Evolutionary conservation across 2,888 invertebrate species (phyloP).

Genomic region (Sussaba pulchella): DNA sequence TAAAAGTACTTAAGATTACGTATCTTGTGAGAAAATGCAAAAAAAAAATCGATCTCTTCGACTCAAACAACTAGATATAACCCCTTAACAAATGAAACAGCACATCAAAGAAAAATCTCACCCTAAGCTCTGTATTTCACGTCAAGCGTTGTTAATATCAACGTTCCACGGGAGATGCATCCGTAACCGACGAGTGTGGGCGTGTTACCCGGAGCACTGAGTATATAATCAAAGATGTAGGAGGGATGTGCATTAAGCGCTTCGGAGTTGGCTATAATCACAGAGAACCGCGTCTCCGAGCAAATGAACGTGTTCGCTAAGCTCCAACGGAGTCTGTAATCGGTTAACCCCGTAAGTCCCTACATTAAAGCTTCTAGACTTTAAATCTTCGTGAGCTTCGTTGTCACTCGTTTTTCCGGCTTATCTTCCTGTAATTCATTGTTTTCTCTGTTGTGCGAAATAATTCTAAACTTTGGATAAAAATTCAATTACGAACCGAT

Average conservation of each 20-base stretch:
- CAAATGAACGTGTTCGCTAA: conserved; percentile 28
- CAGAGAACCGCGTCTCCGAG: neutral
- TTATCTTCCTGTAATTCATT: neutral
- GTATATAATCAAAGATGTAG: conserved; percentile 12
- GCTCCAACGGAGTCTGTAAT: conserved; percentile 32
- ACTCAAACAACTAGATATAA: no score
- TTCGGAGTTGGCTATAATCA: conserved; percentile 26
- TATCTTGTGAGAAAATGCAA: no score
- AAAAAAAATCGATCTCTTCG: no score
- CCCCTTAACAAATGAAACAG: no score
- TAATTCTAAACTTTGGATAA: no score
- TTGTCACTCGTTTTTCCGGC: neutral
- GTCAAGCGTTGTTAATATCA: neutral
- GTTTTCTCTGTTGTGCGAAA: neutral
- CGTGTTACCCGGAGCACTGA: neutral
- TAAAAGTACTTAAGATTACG: no score
- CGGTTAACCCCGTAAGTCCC: conserved; percentile 17
- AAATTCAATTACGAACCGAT: no score
- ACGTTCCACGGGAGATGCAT: neutral
- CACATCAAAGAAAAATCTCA: no score
- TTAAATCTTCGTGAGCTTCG: conserved; percentile 35
- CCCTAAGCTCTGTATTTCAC: neutral
- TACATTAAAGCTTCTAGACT: conserved; percentile 22
- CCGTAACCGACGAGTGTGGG: neutral
- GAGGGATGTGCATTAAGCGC: conserved; percentile 15